phyloP scores from a whole-genome alignment of 2,113 vertebrate species.

The Oryzias melastigma region DNA sequence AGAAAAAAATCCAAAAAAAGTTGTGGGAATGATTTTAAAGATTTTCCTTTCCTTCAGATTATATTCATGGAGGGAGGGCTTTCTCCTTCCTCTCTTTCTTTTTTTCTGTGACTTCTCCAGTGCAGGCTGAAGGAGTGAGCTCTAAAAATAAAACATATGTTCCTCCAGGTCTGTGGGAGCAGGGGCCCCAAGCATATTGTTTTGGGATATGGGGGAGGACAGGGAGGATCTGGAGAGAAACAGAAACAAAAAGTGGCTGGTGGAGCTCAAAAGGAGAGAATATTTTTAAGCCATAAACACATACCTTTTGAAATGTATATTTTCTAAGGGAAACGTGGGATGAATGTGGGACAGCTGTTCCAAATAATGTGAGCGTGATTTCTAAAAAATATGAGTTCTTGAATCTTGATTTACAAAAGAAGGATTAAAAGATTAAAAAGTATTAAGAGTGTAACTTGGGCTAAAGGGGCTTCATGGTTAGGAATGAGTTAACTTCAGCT shows the following conservation, averaged over 20 bases:
- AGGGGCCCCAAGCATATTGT: slow-evolving; percentile 71
- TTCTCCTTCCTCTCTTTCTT: slow-evolving; percentile 36
- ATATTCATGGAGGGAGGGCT: slow-evolving; percentile 50
- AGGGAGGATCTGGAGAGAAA: slow-evolving; percentile 55
- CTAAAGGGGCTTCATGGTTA: slow-evolving; percentile 33
- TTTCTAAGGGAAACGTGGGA: no score
- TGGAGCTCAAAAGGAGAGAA: slow-evolving; percentile 28
- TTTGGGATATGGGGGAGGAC: slow-evolving; percentile 73
- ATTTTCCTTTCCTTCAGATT: slow-evolving; percentile 32
- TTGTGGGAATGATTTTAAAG: slow-evolving; percentile 6
- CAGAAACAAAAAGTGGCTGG: slow-evolving; percentile 38
- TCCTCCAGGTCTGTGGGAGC: slow-evolving; percentile 71
- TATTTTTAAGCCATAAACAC: not conserved
- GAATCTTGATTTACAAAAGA: no score
- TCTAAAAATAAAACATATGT: slow-evolving; percentile 82
- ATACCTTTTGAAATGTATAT: slow-evolving; percentile 1
- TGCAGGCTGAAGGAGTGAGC: slow-evolving; percentile 56
- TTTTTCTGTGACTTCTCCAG: slow-evolving; percentile 52
- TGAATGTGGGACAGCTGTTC: no score
- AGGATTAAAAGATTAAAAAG: no score
- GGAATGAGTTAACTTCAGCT: slow-evolving; percentile 67
- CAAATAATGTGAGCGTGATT: no score
- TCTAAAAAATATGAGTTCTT: no score
- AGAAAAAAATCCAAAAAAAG: not conserved
- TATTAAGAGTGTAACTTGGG: not conserved